Conservation (phyloP, 2,113 vertebrate species). For the Platysternon megacephalum region DNA sequence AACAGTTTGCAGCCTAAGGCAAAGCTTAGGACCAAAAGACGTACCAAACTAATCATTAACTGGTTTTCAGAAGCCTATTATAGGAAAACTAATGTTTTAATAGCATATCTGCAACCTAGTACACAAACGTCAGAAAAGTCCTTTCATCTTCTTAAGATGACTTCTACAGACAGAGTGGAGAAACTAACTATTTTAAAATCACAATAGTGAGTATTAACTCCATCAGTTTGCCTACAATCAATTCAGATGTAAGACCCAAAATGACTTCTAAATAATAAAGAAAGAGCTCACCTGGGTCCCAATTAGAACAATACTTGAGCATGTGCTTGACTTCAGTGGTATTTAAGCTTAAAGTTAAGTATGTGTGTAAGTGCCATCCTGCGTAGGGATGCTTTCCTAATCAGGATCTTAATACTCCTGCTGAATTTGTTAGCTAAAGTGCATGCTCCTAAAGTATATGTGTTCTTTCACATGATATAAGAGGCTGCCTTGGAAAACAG, state of each 20-base stretch:
- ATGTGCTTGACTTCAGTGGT: too few species aligned
- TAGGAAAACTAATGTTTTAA: conserved; percentile 23
- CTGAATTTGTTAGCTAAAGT: not conserved
- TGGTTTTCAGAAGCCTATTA: conserved; percentile 26
- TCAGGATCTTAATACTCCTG: not conserved
- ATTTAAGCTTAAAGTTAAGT: not conserved
- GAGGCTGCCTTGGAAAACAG: not conserved
- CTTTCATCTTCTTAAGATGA: not conserved
- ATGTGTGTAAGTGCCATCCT: not conserved
- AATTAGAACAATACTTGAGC: not conserved
- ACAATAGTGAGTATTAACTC: not conserved
- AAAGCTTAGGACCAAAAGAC: conserved; percentile 35
- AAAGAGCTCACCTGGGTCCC: not conserved
- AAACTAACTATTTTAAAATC: conserved; percentile 11
- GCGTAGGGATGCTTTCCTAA: not conserved
- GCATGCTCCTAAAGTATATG: not conserved
- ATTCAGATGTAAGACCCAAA: not conserved
- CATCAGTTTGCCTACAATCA: not conserved
- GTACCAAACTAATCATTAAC: conserved; percentile 58
- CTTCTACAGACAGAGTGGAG: not conserved
- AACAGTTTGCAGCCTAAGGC: conserved; percentile 5
- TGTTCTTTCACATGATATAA: not conserved
- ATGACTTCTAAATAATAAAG: not conserved
- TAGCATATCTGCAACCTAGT: conserved; percentile 17
- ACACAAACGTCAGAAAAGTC: not conserved